These are phyloP conservation scores for Xestia ashworthii DNA, from an alignment of 2,888 invertebrate genomes.

Conservation along the genomic window DNA sequence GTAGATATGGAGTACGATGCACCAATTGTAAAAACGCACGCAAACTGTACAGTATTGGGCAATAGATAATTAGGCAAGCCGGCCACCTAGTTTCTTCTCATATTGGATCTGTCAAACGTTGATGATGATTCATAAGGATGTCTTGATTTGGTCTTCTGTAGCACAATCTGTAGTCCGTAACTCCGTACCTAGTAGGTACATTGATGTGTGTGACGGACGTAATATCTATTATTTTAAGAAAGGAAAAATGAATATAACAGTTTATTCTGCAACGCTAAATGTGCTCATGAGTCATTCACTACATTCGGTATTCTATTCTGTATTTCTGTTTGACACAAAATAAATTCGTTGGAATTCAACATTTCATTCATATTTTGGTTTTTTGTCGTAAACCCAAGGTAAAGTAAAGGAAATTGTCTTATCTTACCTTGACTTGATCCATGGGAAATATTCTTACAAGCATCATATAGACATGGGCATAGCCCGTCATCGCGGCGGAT, in stretches of 20 bases:
- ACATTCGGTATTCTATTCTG: background rate
- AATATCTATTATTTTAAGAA: background rate
- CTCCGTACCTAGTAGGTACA: background rate
- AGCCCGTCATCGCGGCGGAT: background rate
- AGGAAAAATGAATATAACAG: background rate
- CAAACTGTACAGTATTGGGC: slow-evolving; percentile 23
- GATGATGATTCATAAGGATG: slow-evolving; percentile 53
- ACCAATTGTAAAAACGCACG: background rate
- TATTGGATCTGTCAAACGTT: slow-evolving; percentile 48
- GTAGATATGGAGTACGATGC: background rate
- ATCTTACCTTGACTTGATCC: background rate
- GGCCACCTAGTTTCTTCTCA: slow-evolving; percentile 18
- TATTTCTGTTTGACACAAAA: background rate
- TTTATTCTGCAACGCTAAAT: background rate
- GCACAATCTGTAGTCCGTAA: too few species aligned
- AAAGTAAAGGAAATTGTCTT: background rate
- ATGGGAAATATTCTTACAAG: background rate
- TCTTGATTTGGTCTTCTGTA: slow-evolving; percentile 10
- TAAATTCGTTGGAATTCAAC: background rate
- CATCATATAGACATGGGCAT: background rate
- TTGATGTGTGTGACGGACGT: slow-evolving; percentile 2
- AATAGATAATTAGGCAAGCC: slow-evolving; percentile 40
- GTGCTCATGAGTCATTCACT: background rate
- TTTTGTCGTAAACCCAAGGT: too few species aligned
- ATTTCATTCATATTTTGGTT: background rate